Percentiles rank a stretch among this genome's conserved stretches.
These are phyloP conservation scores for Griposia aprilina DNA, from an alignment of 2,888 invertebrate species.

Conservation along the genomic window DNA sequence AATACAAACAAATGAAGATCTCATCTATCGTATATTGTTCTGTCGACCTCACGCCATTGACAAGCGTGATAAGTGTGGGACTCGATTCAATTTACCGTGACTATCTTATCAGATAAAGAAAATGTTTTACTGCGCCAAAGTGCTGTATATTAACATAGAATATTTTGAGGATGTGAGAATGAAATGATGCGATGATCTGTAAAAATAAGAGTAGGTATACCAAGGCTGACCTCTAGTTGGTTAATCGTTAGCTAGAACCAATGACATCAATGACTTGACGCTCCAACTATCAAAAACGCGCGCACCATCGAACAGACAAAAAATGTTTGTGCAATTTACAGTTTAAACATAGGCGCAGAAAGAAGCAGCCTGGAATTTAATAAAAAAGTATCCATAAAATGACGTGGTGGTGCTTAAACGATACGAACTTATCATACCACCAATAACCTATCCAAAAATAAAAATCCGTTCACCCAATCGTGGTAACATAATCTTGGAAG, in stretches of 20 bases:
- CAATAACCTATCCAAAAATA: background rate
- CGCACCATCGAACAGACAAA: background rate
- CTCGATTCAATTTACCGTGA: conserved; percentile 63
- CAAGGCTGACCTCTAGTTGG: background rate
- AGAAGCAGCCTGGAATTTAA: too few relatives aligned
- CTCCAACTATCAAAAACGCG: background rate
- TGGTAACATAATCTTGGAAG: background rate
- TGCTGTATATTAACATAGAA: conserved; percentile 16
- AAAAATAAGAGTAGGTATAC: background rate
- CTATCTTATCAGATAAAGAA: conserved; percentile 64
- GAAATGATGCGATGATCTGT: background rate
- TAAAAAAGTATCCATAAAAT: too few relatives aligned
- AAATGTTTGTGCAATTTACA: background rate
- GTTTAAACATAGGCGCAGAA: too few relatives aligned
- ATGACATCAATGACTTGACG: background rate
- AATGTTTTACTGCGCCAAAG: conserved; percentile 49
- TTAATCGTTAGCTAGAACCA: background rate
- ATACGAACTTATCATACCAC: too few relatives aligned
- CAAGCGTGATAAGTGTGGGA: conserved; percentile 28
- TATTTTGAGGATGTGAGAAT: conserved; percentile 23
- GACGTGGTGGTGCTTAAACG: too few relatives aligned
- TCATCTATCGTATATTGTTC: background rate
- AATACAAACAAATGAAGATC: background rate
- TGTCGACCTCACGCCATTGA: conserved; percentile 15
- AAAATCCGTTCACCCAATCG: background rate